These are phyloP conservation scores for Synanthedon andrenaeformis DNA, from an alignment of 2,888 invertebrate species.

Conservation along the genomic window DNA sequence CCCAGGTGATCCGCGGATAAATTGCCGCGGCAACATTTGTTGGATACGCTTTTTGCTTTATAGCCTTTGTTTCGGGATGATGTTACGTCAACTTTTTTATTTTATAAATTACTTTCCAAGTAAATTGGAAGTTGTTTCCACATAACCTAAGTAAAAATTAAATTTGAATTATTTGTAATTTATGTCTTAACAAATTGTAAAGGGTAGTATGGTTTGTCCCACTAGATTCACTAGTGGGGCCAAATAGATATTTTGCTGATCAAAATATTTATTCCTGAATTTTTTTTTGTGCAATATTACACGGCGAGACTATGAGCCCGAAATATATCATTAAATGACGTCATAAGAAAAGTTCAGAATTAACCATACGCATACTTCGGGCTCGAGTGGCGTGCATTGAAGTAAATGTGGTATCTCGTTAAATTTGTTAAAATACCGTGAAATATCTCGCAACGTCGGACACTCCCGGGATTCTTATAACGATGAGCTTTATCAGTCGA, in stretches of 20 bases:
- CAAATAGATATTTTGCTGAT: too few species aligned
- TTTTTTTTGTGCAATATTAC: too few species aligned
- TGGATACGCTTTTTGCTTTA: conserved; percentile 26
- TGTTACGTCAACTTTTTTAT: background rate
- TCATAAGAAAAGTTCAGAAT: conserved; percentile 17
- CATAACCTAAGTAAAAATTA: too few species aligned
- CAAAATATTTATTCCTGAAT: too few species aligned
- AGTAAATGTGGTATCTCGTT: conserved; percentile 64
- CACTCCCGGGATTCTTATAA: conserved; percentile 42
- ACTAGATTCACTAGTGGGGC: too few species aligned
- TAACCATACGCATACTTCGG: conserved; percentile 35
- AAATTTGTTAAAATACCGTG: conserved; percentile 70
- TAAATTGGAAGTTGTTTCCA: too few species aligned
- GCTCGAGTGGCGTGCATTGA: conserved; percentile 36
- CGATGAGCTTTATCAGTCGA: conserved; percentile 34
- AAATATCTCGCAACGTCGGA: conserved; percentile 59
- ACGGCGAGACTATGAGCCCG: too few species aligned
- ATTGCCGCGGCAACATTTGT: conserved; percentile 18
- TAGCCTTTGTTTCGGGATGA: conserved; percentile 19
- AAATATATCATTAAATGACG: too few species aligned
- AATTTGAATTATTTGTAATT: too few species aligned
- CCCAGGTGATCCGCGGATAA: conserved; percentile 39
- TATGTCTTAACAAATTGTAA: too few species aligned
- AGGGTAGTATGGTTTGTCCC: too few species aligned
- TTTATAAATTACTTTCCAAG: background rate